Percentiles rank a stretch among this genome's conserved stretches.
These are phyloP conservation scores for Leucoma salicis DNA, from an alignment of 2,888 invertebrate genomes.

Conservation along the genomic window DNA sequence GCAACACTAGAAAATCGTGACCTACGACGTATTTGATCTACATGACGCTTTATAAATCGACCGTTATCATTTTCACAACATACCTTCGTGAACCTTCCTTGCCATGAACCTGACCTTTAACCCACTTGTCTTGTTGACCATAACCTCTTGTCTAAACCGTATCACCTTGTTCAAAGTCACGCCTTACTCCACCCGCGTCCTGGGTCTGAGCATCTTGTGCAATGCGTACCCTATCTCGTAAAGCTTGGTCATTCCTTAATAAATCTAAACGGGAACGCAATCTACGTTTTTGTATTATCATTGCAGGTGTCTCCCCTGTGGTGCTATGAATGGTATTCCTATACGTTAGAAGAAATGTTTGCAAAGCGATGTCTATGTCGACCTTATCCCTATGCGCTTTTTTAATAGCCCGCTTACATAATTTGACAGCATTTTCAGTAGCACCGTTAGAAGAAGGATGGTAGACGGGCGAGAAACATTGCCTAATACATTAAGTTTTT, in stretches of 20 bases:
- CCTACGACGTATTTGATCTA: background rate
- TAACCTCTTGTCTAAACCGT: too few relatives aligned
- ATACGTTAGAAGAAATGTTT: constrained; percentile 9
- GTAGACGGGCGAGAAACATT: background rate
- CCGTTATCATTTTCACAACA: too few relatives aligned
- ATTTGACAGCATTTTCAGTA: constrained; percentile 7
- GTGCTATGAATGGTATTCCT: constrained; percentile 5
- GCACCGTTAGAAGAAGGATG: constrained; percentile 10
- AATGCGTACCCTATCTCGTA: too few relatives aligned
- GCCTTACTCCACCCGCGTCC: too few relatives aligned
- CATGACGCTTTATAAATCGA: background rate
- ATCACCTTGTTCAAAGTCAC: too few relatives aligned
- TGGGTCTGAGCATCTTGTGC: too few relatives aligned
- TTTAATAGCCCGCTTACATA: constrained; percentile 7
- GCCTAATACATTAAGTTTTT: background rate
- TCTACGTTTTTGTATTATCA: background rate
- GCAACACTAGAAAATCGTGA: background rate
- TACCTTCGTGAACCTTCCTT: background rate
- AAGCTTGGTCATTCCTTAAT: background rate
- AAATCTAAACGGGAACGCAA: background rate
- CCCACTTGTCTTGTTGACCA: too few relatives aligned
- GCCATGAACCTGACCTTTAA: background rate
- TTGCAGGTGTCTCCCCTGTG: too few relatives aligned
- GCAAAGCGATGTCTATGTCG: constrained; percentile 11
- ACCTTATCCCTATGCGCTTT: constrained; percentile 5